Base-by-base conservation (phyloP, 2,888 invertebrate genomes). In the Nemurella pictetii region DNA sequence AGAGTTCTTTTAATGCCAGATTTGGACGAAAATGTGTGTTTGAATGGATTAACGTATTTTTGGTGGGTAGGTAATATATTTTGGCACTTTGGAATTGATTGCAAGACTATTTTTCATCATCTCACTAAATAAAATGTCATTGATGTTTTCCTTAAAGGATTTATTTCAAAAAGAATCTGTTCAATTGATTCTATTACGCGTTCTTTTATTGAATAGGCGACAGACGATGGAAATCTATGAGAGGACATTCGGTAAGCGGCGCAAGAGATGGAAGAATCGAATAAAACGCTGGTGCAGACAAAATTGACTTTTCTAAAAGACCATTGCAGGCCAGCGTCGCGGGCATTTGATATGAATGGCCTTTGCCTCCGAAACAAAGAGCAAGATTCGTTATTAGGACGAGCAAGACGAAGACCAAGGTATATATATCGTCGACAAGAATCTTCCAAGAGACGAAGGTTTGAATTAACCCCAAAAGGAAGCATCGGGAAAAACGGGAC, bases 401-500 rank as follows among this genome's bases (percentile, higher is more conserved):
- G 78, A 78, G 78, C n/a, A n/a, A 28, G 78, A 78, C 78, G n/a
- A 27, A 3, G 78, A 30, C 30, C 28, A 30, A 78, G 28, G 30
- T 78, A 78, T 78, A 78, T 28, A 78, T 30, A 12, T 29, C 30
- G 2, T 29, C 30, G 2, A 30, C 78, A 29, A 78, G n/a, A 55
- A 55, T 29, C 55, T 55, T 55, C 30, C 27, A 30, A 27, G 28
- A 78, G n/a, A 78, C 30, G 78, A 29, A 78, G 78, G 78, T 78
- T 78, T 30, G 86, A 86, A 86, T 86, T 85, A 86, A 86, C 86
- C 86, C 84, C 83, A 84, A 86, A 85, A 84, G 32, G 85, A 82
- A 85, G 85, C 82, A 77, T 80, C 74, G 78, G 73, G 83, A 82
- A 74, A 73, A 30, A 84, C 81, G 80, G 35, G 29, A 55, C 86